phyloP scores from a whole-genome alignment of 2,113 vertebrate species.

The Ceuthmochares aereus region DNA sequence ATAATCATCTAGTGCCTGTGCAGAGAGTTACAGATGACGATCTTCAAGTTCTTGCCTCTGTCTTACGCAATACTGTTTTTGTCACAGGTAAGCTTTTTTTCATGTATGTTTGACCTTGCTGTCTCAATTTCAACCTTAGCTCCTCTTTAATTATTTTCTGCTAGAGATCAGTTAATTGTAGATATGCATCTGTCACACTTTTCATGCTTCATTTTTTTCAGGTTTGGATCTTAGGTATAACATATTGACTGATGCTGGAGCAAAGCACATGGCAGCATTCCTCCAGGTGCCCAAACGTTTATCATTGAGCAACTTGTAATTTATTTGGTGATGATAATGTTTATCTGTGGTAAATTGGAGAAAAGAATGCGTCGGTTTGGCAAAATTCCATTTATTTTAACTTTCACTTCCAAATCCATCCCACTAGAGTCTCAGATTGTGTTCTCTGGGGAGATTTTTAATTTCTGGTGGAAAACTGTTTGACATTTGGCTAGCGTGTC shows the following conservation, averaged over 20 bases:
- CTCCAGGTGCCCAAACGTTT: constrained; percentile 76
- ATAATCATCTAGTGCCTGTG: constrained; percentile 56
- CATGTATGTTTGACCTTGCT: background rate
- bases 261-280: constrained; percentile 72
- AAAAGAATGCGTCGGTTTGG: background rate
- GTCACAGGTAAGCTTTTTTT: constrained; percentile 79
- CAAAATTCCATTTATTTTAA: background rate
- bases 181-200: background rate
- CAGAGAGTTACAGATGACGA: constrained; percentile 79
- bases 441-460: background rate
- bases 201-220: constrained; percentile 55
- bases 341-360: background rate
- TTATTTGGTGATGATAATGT: background rate
- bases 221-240: constrained; percentile 88
- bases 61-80: constrained; percentile 53
- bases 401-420: background rate
- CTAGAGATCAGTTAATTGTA: background rate
- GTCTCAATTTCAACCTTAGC: background rate
- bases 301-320: background rate
- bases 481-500: background rate
- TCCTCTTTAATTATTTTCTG: background rate
- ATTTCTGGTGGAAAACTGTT: background rate
- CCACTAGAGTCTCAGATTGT: background rate
- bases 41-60: constrained; percentile 67
- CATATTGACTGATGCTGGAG: constrained; percentile 80